Percentiles rank a stretch among this genome's conserved stretches.
Conservation (phyloP, 2,888 invertebrate genomes). For the Drosophila borborema region DNA sequence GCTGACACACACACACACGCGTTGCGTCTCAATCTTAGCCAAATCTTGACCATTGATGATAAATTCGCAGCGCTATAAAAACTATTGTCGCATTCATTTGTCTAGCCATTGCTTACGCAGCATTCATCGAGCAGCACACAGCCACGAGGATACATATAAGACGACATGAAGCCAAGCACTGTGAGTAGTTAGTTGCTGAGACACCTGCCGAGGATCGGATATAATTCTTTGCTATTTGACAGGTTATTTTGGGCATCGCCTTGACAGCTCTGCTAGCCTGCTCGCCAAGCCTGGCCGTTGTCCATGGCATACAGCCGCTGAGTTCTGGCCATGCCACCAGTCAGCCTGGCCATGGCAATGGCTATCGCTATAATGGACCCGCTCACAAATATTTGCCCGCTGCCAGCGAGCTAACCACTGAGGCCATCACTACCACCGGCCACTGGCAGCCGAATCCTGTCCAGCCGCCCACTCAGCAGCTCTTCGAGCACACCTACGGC, state of each 20-base stretch:
- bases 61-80: conserved; percentile 54
- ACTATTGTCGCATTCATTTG: conserved; percentile 29
- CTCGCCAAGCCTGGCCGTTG: conserved; percentile 44
- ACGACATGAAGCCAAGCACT: conserved; percentile 19
- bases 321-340: conserved; percentile 6
- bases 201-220: background rate
- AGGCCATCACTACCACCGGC: conserved; percentile 43
- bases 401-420: conserved; percentile 30
- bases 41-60: conserved; percentile 43
- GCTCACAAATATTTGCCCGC: conserved; percentile 67
- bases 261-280: conserved; percentile 21
- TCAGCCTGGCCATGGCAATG: conserved; percentile 21
- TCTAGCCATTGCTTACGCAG: conserved; percentile 36
- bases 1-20: conserved; percentile 7
- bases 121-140: conserved; percentile 25
- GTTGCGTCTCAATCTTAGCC: background rate
- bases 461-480: background rate
- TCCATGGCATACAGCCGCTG: conserved; percentile 53
- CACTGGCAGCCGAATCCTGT: conserved; percentile 48
- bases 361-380: conserved; percentile 71
- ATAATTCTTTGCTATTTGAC: background rate
- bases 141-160: background rate
- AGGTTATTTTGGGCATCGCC: conserved; percentile 21
- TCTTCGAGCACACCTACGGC: conserved; percentile 30
- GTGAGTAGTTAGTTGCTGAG: conserved; percentile 21